Evolutionary conservation across 35 echinoderm and acorn worm species (phyloP).

Genomic region (Anneissia japonica): DNA sequence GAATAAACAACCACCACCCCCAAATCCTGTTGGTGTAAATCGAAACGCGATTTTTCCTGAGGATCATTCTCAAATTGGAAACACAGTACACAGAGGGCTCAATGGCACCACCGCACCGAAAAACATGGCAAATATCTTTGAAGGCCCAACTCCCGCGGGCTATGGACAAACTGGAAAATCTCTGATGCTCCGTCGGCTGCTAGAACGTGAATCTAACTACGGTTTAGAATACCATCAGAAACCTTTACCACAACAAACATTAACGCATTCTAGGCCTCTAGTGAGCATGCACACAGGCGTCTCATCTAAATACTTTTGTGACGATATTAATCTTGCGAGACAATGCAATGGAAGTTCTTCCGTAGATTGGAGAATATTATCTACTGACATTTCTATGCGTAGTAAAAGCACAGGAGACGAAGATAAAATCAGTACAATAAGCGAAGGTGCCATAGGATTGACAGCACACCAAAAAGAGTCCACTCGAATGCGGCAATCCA

Average conservation of each 20-base stretch:
- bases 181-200: neutral
- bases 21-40: no score
- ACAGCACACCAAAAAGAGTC: neutral
- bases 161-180: neutral
- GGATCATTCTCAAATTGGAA: neutral
- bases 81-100: neutral
- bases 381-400: no score
- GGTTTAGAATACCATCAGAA: neutral
- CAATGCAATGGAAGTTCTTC: no score
- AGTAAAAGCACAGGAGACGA: no score
- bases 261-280: neutral
- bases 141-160: no score
- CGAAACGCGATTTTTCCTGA: no score
- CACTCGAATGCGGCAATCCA: neutral
- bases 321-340: no score
- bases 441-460: neutral
- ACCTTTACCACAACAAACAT: neutral
- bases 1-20: neutral
- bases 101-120: neutral
- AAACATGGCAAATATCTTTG: neutral
- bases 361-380: no score
- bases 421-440: neutral
- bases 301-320: no score
- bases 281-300: neutral
- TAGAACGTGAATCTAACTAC: neutral